Evolutionary conservation across 2,113 vertebrate genomes (phyloP).

Genomic region (Cyanocitta stelleri): DNA sequence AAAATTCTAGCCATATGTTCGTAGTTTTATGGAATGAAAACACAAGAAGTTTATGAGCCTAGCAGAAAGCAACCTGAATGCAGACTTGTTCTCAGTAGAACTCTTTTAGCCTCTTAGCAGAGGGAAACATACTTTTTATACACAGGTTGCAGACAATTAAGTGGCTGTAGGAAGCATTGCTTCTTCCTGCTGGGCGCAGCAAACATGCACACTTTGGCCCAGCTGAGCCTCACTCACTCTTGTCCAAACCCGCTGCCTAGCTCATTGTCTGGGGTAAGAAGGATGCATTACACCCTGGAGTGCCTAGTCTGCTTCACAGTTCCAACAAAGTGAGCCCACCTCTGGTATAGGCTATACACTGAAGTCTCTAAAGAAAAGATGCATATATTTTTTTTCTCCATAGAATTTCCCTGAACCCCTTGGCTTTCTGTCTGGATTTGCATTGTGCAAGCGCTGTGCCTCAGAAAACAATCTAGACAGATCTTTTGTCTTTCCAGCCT

Average conservation of each 20-base stretch:
- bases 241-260: background rate
- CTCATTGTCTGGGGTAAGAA: background rate
- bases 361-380: background rate
- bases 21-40: background rate
- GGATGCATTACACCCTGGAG: background rate
- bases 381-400: background rate
- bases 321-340: background rate
- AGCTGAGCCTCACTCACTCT: background rate
- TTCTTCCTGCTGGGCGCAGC: background rate
- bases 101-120: background rate
- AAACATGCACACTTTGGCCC: background rate
- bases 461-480: background rate
- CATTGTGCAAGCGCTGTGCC: background rate
- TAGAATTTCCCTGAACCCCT: background rate
- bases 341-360: background rate
- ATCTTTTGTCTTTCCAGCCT: background rate
- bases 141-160: background rate
- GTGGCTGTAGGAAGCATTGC: background rate
- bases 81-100: background rate
- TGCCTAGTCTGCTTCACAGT: background rate
- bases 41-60: background rate
- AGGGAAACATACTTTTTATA: background rate
- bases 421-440: background rate
- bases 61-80: background rate
- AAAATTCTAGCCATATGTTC: background rate